A percentile compares a stretch with the other conserved stretches of the same genome.
Evolutionary conservation across 2,113 vertebrate species (phyloP).

Genomic region (Myrmecophaga tridactyla): DNA sequence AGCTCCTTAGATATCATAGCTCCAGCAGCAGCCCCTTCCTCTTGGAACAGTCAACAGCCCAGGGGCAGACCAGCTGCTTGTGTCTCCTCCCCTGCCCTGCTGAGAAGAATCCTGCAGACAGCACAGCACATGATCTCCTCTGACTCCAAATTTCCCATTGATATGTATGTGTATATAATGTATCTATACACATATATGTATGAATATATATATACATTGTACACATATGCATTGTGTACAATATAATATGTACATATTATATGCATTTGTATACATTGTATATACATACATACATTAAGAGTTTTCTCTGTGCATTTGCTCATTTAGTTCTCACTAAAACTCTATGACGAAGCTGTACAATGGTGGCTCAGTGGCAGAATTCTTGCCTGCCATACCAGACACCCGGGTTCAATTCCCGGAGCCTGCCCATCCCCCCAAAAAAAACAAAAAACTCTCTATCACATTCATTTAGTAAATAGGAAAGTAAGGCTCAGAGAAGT

Average conservation of each 20-base stretch:
- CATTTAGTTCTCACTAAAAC: not conserved
- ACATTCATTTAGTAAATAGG: not conserved
- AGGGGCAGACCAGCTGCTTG: not conserved
- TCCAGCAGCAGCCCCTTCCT: not conserved
- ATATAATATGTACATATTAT: too few relatives aligned
- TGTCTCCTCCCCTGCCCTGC: accelerated
- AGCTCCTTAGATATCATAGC: accelerated
- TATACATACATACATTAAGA: not conserved
- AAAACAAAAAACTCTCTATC: too few relatives aligned
- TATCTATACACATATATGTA: accelerated
- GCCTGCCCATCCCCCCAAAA: too few relatives aligned
- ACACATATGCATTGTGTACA: too few relatives aligned
- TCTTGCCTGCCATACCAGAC: too few relatives aligned
- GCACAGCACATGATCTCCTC: not conserved
- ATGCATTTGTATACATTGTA: too few relatives aligned
- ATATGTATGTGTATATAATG: too few relatives aligned
- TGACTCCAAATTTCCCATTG: not conserved
- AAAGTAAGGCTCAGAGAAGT: constrained; percentile 9
- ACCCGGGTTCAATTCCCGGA: too few relatives aligned
- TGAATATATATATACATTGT: not conserved
- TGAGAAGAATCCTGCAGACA: not conserved
- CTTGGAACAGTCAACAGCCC: too few relatives aligned
- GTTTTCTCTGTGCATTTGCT: not conserved
- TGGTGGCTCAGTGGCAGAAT: too few relatives aligned
- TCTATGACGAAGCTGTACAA: too few relatives aligned